A percentile compares a stretch with the other conserved stretches of the same genome.
phyloP scores from a whole-genome alignment of 2,113 vertebrate species.

The Coptodon rendalli region DNA sequence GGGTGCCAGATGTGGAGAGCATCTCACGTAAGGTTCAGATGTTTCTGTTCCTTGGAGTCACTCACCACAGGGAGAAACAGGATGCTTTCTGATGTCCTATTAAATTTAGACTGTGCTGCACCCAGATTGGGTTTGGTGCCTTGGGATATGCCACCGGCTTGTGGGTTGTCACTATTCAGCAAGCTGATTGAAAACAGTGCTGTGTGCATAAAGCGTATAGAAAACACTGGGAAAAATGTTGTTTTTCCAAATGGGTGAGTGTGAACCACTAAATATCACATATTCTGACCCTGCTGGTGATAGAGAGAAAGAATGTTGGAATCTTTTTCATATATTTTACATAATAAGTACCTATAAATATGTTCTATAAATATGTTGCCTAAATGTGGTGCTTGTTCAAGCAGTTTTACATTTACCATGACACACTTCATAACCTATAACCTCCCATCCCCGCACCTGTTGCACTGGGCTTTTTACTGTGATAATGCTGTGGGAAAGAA shows the following conservation, averaged over 20 bases:
- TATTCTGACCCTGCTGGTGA: not conserved
- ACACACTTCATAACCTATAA: not conserved
- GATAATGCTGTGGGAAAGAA: not conserved
- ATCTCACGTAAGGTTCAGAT: slow-evolving; percentile 72
- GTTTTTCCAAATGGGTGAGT: not conserved
- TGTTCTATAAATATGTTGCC: not conserved
- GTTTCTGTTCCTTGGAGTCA: slow-evolving; percentile 46
- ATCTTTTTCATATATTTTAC: not conserved
- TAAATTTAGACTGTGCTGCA: slow-evolving; percentile 59
- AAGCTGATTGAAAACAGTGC: slow-evolving; percentile 46
- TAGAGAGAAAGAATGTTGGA: not conserved
- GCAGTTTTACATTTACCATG: not conserved
- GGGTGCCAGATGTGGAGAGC: slow-evolving; percentile 61
- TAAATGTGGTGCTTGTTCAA: not conserved
- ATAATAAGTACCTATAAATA: not conserved
- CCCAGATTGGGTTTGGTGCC: slow-evolving; percentile 44
- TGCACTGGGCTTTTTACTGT: not conserved
- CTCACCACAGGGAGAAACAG: slow-evolving; percentile 35
- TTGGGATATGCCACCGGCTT: slow-evolving; percentile 32
- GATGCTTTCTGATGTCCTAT: slow-evolving; percentile 53
- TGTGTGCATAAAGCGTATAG: not conserved
- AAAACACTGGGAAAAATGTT: slow-evolving; percentile 6
- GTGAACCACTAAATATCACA: slow-evolving; percentile 17
- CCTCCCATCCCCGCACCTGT: not conserved
- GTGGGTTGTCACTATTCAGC: slow-evolving; percentile 51